Percentiles rank a stretch among this genome's conserved stretches.
These are phyloP conservation scores for Rhyzopertha dominica DNA, from an alignment of 1,140 invertebrate genomes.

Conservation along the genomic window DNA sequence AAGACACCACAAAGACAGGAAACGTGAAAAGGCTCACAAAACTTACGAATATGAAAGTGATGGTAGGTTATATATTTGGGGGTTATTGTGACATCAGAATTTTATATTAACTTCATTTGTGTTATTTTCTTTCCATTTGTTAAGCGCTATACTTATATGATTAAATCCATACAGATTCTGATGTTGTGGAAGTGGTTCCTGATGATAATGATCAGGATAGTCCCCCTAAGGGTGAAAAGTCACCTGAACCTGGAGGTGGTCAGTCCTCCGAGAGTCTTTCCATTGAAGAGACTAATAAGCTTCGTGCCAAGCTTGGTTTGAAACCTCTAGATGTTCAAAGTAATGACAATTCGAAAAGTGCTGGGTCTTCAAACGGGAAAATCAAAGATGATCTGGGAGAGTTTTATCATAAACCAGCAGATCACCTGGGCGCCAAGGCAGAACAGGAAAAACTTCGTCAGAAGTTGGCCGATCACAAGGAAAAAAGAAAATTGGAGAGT, in stretches of 20 bases:
- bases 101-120: conserved; percentile 16
- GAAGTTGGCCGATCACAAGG: conserved; percentile 68
- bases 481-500: conserved; percentile 75
- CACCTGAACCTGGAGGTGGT: conserved; percentile 46
- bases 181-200: conserved; percentile 40
- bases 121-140: too few species aligned
- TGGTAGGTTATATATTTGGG: conserved; percentile 49
- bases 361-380: conserved; percentile 43
- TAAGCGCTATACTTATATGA: too few species aligned
- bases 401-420: conserved; percentile 89
- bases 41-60: conserved; percentile 52
- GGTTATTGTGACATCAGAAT: conserved; percentile 13
- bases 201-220: conserved; percentile 16
- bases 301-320: conserved; percentile 87
- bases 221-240: conserved; percentile 37
- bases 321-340: conserved; percentile 79
- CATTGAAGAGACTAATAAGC: conserved; percentile 86
- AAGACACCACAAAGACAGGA: conserved; percentile 55
- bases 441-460: conserved; percentile 78
- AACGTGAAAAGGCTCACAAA: conserved; percentile 47
- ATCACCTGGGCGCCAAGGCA: conserved; percentile 71
- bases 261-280: conserved; percentile 59
- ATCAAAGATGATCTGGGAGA: conserved; percentile 78
- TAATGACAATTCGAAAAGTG: conserved; percentile 34
- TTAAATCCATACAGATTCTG: conserved; percentile 39